These are phyloP conservation scores for Forbesichthys papilliferus DNA, from an alignment of 2,113 vertebrate species.

Conservation along the genomic window DNA sequence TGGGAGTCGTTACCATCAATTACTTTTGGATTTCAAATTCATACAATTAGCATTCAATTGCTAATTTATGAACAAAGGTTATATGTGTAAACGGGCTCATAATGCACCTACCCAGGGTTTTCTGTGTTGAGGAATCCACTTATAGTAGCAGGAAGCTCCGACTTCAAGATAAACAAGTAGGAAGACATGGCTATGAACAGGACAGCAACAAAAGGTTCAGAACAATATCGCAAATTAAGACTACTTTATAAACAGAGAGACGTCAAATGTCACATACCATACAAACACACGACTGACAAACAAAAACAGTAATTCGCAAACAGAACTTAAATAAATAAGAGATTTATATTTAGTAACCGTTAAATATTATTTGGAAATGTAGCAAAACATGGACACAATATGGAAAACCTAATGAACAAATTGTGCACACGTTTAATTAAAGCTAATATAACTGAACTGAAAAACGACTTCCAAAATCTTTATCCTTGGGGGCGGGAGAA, in stretches of 20 bases:
- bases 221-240: neutral
- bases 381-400: too few species aligned
- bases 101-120: conserved; percentile 78
- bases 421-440: too few species aligned
- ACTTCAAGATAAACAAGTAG: conserved; percentile 93
- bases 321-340: too few species aligned
- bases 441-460: too few species aligned
- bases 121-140: conserved; percentile 77
- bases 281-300: neutral
- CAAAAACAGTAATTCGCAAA: neutral
- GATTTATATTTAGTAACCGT: too few species aligned
- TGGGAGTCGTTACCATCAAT: conserved; percentile 35
- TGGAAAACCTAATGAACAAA: too few species aligned
- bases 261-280: neutral
- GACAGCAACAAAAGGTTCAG: conserved; percentile 18
- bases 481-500: too few species aligned
- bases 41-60: conserved; percentile 9
- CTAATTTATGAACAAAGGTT: conserved; percentile 19
- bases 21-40: conserved; percentile 9
- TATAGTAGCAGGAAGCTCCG: conserved; percentile 90
- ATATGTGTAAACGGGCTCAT: too few species aligned
- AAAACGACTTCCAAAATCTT: too few species aligned
- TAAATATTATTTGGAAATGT: too few species aligned
- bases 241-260: neutral
- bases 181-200: conserved; percentile 90